phyloP scores from a whole-genome alignment of 1,140 invertebrate species.

The Drosophila mayri region DNA sequence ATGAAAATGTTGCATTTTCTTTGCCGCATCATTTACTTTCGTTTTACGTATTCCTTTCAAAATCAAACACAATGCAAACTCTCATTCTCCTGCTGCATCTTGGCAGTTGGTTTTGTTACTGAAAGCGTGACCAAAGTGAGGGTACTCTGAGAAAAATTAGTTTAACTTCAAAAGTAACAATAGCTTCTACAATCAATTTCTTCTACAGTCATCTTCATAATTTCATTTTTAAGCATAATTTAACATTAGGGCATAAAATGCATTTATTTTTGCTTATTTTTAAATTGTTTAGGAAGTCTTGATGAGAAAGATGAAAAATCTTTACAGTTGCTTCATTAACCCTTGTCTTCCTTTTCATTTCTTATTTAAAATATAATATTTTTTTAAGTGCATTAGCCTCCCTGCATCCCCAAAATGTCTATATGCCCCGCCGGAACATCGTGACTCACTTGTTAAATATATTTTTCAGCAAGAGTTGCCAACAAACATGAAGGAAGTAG shows the following conservation, averaged over 20 bases:
- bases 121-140: constrained; percentile 39
- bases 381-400: constrained; percentile 8
- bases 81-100: constrained; percentile 6
- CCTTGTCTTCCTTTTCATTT: not conserved
- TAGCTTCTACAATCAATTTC: no score
- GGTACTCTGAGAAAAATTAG: not conserved
- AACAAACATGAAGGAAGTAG: constrained; percentile 25
- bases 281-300: not conserved
- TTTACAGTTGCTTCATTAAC: not conserved
- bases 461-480: constrained; percentile 54
- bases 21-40: constrained; percentile 46
- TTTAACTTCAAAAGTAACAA: not conserved
- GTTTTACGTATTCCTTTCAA: constrained; percentile 37
- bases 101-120: constrained; percentile 34
- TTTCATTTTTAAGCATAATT: not conserved
- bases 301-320: not conserved
- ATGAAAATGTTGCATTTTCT: constrained; percentile 41
- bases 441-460: constrained; percentile 53
- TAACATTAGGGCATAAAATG: not conserved
- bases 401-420: not conserved
- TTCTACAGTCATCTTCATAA: not conserved
- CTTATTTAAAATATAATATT: not conserved
- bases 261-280: not conserved
- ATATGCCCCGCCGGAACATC: constrained; percentile 8
- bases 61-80: constrained; percentile 61